Base-by-base conservation (phyloP, 2,888 invertebrate species). In the Digitonthophagus gazella region DNA sequence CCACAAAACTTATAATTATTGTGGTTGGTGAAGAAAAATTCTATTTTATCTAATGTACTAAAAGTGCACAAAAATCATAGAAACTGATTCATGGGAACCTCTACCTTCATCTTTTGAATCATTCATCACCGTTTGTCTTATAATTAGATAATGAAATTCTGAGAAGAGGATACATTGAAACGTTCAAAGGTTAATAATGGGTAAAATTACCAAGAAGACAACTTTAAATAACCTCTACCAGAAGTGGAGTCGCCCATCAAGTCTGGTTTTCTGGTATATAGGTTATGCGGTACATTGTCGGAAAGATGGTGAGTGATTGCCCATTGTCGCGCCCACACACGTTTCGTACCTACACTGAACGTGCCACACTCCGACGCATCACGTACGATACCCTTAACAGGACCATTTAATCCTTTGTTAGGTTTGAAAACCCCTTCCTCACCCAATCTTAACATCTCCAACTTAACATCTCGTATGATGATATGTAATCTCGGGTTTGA, bases 291-390 rank as follows among this genome's bases (percentile, higher is more conserved):
- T 68, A 74, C 73, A 77, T 76, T 76, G 76, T 76, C 74, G 75
- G 75, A 74, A 66, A 75, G 76, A 76, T 77, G 76, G 78, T 78
- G 78, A 79, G 77, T 78, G 79, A 80, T 80, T 78, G 77, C 76
- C 78, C 75, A 79, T 80, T 80, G 80, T 80, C 75, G 79, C 80
- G 76, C 80, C 80, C 79, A 80, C 80, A 78, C 78, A 76, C 77
- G 28, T 44, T 44, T 11, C 11, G 28, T 44, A 44, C 28, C 28
- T 44, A 44, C 28, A 44, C 28, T 44, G 8, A 11, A 44, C 28
- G 28, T 44, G 6, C 28, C 28, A 44, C 28, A 44, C 28, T 44
- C 11, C 28, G 28, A 44, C 6, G 11, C 28, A 44, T 44, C 28
- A 44, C 28, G 28, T 44, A 44, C 11, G 28, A 11, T 44, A 44